Base-by-base conservation (phyloP, 2,888 invertebrate species). In the Thysanoteuthis rhombus region DNA sequence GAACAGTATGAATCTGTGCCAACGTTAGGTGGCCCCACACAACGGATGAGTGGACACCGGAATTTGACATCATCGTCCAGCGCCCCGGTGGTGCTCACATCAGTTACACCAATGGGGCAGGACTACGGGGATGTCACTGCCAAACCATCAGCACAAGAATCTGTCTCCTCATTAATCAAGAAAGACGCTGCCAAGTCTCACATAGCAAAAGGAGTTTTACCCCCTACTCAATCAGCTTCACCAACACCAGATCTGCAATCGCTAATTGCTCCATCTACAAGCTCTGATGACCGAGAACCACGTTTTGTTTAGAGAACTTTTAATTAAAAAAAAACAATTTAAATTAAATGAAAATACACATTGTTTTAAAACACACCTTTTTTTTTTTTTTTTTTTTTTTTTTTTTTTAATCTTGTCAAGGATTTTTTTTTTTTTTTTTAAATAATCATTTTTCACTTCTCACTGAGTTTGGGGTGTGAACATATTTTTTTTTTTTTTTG, bases 241-340 rank as follows among this genome's bases (percentile, higher is more conserved):
- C 45, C 92, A 3, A 45, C 92, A 10, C n/a, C 92, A 45, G 92
- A 92, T 12, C 40, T 92, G 4, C 92, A 40, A 40, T 45, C n/a
- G 19, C 92, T 40, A 19, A 40, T 92, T 40, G 39, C 92, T n/a
- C 36, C 42, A 5, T 92, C 92, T 4, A 40, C 92, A n/a, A 36
- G 36, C 92, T 92, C 92, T 40, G 92, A 92, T 40, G 92, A 92
- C 19, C 92, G 92, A n/a, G n/a, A 92, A 45, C 40, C 92, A 92
- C 92, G 40, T 40, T 92, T 92, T 92, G 92, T 92, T 92, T 92
- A 45, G 45, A 45, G 42, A 92, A 40, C 8, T 92, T 39, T 92
- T 92, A 75, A 75, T 75, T 75, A 22, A 2, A 52, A 52, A 52
- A 52, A 52, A 52, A 52, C 22, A 25, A 52, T 25, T 28, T 75